A percentile compares a stretch with the other conserved stretches of the same genome.
Evolutionary conservation across 2,888 invertebrate species (phyloP).

Genomic region (Gymnosoma rotundatum): DNA sequence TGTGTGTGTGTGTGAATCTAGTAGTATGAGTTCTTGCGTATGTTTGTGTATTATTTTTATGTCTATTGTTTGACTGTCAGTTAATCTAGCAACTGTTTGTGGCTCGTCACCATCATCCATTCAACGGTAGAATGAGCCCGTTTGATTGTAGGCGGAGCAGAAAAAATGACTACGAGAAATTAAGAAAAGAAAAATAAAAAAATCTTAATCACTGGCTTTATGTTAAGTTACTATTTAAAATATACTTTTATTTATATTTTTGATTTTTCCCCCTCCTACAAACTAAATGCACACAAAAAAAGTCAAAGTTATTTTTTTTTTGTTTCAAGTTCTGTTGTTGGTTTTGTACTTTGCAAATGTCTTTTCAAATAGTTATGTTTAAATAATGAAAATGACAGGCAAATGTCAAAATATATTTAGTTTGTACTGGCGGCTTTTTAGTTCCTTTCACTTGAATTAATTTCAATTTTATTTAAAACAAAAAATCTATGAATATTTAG

Average conservation of each 20-base stretch:
- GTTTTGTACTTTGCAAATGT: conserved; percentile 47
- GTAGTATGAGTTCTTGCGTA: not conserved
- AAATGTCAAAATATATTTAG: conserved; percentile 70
- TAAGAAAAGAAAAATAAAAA: conserved; percentile 22
- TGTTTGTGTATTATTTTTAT: conserved; percentile 15
- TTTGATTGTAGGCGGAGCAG: conserved; percentile 59
- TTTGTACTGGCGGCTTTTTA: conserved; percentile 53
- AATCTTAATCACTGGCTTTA: conserved; percentile 60
- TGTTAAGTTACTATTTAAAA: conserved; percentile 69
- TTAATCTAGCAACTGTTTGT: conserved; percentile 69
- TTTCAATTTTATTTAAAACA: conserved; percentile 59
- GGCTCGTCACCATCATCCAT: conserved; percentile 68
- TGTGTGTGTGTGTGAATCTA: not conserved
- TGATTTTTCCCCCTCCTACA: not conserved
- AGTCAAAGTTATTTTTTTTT: conserved; percentile 22
- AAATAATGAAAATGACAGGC: conserved; percentile 71
- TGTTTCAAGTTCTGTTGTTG: conserved; percentile 20
- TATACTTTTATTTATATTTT: conserved; percentile 43
- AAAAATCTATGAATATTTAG: conserved; percentile 41
- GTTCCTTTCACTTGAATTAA: conserved; percentile 65
- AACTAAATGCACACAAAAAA: conserved; percentile 45
- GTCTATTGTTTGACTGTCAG: conserved; percentile 69
- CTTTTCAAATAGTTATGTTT: conserved; percentile 69
- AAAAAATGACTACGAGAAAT: conserved; percentile 23
- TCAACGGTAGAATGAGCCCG: conserved; percentile 53